Conservation (phyloP, 2,888 invertebrate species). For the Calliopum simillimum region DNA sequence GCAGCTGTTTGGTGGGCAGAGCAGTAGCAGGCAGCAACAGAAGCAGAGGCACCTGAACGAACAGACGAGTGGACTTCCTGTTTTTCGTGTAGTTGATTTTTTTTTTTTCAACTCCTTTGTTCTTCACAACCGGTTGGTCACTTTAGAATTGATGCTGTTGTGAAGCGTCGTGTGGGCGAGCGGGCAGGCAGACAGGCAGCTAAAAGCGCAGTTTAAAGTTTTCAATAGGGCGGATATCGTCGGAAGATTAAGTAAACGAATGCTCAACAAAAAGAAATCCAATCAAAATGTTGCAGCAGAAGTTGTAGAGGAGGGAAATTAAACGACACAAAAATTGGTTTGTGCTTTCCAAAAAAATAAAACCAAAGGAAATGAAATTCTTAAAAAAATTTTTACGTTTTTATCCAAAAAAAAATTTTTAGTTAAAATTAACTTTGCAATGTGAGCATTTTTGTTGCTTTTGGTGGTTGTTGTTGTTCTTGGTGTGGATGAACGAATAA, state of each 20-base stretch:
- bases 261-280: neutral
- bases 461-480: slow-evolving; percentile 39
- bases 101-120: neutral
- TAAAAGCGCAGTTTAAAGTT: too few species aligned
- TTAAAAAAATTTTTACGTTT: slow-evolving; percentile 26
- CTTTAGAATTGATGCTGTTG: neutral
- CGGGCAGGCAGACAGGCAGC: neutral
- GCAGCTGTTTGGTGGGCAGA: slow-evolving; percentile 2
- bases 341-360: slow-evolving; percentile 10
- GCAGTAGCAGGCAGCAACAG: too few species aligned
- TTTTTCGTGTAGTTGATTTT: too few species aligned
- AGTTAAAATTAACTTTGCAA: slow-evolving; percentile 47
- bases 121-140: neutral
- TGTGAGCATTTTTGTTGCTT: slow-evolving; percentile 48
- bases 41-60: too few species aligned
- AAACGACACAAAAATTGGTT: too few species aligned
- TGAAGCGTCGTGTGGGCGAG: slow-evolving; percentile 11
- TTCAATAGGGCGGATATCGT: neutral
- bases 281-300: too few species aligned
- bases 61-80: too few species aligned
- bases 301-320: too few species aligned
- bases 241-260: slow-evolving; percentile 5
- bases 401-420: neutral
- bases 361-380: slow-evolving; percentile 38
- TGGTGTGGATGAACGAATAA: neutral